Conservation (phyloP, 2,113 vertebrate genomes). For the Neogobius melanostomus region DNA sequence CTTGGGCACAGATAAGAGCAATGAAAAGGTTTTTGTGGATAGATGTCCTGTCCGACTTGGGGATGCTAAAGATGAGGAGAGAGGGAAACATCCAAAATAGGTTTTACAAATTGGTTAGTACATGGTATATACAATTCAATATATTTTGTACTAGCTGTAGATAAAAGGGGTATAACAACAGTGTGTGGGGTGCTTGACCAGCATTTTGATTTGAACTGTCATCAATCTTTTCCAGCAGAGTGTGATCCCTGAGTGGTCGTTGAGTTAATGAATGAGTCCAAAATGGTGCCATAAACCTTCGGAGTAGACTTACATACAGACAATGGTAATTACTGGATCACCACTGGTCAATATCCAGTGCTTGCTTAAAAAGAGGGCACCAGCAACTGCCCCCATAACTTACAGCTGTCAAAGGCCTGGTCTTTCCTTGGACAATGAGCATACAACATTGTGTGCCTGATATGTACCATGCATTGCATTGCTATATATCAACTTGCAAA, state of each 20-base stretch:
- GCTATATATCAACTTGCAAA: neutral
- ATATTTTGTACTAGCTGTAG: neutral
- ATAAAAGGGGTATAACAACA: slow-evolving; percentile 7
- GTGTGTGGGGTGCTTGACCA: slow-evolving; percentile 36
- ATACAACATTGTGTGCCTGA: neutral
- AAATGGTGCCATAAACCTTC: slow-evolving; percentile 72
- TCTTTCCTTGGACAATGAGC: neutral
- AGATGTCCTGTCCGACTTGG: slow-evolving; percentile 79
- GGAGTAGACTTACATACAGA: slow-evolving; percentile 49
- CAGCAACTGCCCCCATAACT: slow-evolving; percentile 13
- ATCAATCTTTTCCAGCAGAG: slow-evolving; percentile 62
- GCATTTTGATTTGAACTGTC: slow-evolving; percentile 48
- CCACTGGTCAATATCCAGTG: slow-evolving; percentile 65
- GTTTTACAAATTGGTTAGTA: neutral
- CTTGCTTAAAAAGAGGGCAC: slow-evolving; percentile 25
- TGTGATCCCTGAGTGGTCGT: slow-evolving; percentile 62
- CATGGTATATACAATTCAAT: neutral
- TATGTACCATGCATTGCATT: neutral
- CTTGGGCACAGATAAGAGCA: slow-evolving; percentile 78
- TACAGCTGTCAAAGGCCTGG: slow-evolving; percentile 13
- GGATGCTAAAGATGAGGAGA: slow-evolving; percentile 66
- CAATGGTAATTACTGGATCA: slow-evolving; percentile 75
- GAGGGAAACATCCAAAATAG: neutral
- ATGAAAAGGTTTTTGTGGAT: slow-evolving; percentile 81
- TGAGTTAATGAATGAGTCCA: slow-evolving; percentile 72